Conservation (phyloP, 2,888 invertebrate species). For the Leptogaster cylindrica region DNA sequence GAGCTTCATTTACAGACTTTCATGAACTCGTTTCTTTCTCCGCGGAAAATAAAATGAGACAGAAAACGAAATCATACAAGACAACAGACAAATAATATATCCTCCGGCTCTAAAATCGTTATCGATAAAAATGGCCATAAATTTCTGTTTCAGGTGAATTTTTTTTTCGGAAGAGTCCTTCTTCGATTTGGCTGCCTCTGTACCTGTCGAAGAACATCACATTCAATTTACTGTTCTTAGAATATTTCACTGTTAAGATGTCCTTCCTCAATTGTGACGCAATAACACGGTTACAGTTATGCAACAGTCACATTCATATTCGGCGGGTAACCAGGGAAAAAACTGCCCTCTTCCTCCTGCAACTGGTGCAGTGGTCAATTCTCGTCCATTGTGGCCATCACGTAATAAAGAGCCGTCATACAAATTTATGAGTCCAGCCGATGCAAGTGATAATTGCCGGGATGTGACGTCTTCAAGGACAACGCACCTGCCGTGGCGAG, state of each 20-base stretch:
- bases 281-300: conserved; percentile 27
- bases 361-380: not conserved
- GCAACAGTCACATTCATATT: not conserved
- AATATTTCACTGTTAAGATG: conserved; percentile 24
- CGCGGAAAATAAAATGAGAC: not conserved
- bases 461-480: conserved; percentile 38
- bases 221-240: conserved; percentile 27
- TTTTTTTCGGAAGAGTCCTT: conserved; percentile 7
- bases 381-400: conserved; percentile 47
- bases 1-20: too few relatives aligned
- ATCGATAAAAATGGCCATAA: conserved; percentile 62
- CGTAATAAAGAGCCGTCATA: conserved; percentile 45
- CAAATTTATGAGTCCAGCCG: conserved; percentile 45
- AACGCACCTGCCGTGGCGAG: not conserved
- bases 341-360: conserved; percentile 25
- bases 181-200: not conserved
- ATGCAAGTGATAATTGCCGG: conserved; percentile 16
- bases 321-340: conserved; percentile 12
- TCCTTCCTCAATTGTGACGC: conserved; percentile 10
- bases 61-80: not conserved
- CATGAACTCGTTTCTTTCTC: too few relatives aligned
- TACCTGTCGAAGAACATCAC: conserved; percentile 10
- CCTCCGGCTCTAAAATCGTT: conserved; percentile 59
- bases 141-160: conserved; percentile 49
- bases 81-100: conserved; percentile 1